Conservation (phyloP, 2,888 invertebrate species). For the Spialia ferax region DNA sequence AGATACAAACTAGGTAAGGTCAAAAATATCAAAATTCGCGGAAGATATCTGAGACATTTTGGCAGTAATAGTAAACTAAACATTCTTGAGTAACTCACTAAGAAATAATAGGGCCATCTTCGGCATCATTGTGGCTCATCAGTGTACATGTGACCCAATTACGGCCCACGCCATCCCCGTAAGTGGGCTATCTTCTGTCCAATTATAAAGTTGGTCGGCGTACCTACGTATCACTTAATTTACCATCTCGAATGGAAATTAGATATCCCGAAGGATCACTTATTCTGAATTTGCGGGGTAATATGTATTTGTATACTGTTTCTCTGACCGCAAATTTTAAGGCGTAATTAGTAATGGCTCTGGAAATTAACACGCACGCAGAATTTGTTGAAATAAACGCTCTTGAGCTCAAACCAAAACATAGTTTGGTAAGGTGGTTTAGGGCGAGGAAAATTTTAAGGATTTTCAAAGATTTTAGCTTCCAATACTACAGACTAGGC, state of each 20-base stretch:
- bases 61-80: conserved; percentile 1
- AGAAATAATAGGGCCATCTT: conserved; percentile 27
- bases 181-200: conserved; percentile 25
- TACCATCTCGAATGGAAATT: conserved; percentile 8
- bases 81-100: not conserved
- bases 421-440: no score
- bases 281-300: conserved; percentile 11
- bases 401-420: no score
- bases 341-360: not conserved
- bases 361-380: not conserved
- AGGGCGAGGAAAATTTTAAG: no score
- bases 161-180: conserved; percentile 9
- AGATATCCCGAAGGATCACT: not conserved
- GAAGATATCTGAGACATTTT: not conserved
- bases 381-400: no score
- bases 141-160: conserved; percentile 33
- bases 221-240: conserved; percentile 13
- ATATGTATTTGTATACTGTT: not conserved
- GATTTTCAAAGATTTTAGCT: no score
- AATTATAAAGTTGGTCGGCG: conserved; percentile 25
- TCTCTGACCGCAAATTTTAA: not conserved
- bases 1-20: no score
- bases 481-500: no score
- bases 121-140: conserved; percentile 20
- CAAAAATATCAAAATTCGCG: no score